Evolutionary conservation across 2,888 invertebrate species (phyloP), one percentile per base, ranked within the genome.

Genomic region (Hydriomena furcata): DNA sequence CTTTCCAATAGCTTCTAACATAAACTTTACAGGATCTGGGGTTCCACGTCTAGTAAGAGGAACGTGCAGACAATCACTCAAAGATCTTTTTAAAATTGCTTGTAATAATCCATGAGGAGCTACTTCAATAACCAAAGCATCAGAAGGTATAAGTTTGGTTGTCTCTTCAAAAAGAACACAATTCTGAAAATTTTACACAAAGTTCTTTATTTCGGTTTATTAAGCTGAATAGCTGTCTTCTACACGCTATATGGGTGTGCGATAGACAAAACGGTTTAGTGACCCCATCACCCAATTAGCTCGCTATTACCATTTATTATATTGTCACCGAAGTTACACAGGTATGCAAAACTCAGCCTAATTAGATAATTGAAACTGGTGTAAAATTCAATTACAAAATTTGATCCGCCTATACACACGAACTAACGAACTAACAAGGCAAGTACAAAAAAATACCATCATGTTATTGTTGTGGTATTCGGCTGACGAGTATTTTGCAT

Each of bases 391-490:
- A n/a, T n/a, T n/a, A n/a, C n/a, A n/a, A n/a, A n/a, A n/a, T n/a
- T n/a, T n/a, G n/a, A n/a, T n/a, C n/a, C n/a, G n/a, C n/a, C n/a
- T n/a, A n/a, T n/a, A n/a, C n/a, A n/a, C n/a, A n/a, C n/a, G n/a
- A n/a, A n/a, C n/a, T n/a, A n/a, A n/a, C n/a, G n/a, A 17, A 17
- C 2, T 17, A 4, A 17, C 17, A 2, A 17, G 17, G 17, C 17
- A n/a, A n/a, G n/a, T 17, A 3, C 4, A 4, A 17, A 3, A 17
- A 2, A 3, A 3, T 90, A 95, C 68, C 58, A 95, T 78, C 32
- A 96, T 86, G 75, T 97, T 97, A 73, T 97, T 96, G 0, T 94
- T 94, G 67, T 96, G 96, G 71, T 98, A 98, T 60, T 95, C 95
- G 0, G 97, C 94, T 0, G 96, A 96, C 1, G 93, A 94, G 12